Evolutionary conservation across 53 echinoderm and acorn worm genomes (phyloP).

Genomic region (Henricia sp.): DNA sequence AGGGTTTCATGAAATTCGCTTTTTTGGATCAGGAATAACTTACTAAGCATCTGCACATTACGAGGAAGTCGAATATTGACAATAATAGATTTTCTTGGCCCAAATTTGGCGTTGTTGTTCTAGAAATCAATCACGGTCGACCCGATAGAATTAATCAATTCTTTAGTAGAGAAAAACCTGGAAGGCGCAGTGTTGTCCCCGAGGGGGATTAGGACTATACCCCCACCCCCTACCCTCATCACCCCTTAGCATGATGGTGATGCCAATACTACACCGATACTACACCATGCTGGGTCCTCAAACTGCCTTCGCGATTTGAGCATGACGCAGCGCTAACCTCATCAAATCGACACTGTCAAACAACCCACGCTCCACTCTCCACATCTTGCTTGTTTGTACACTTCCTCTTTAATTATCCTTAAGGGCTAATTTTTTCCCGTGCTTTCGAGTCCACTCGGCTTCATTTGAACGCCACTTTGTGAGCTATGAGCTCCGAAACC

Average conservation of each 20-base stretch:
- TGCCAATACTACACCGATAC: not conserved
- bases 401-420: constrained; percentile 52
- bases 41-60: no score
- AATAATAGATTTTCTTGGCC: no score
- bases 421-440: constrained; percentile 34
- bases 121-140: not conserved
- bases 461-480: constrained; percentile 5
- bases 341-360: constrained; percentile 51
- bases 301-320: not conserved
- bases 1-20: no score
- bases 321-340: constrained; percentile 22
- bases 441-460: not conserved
- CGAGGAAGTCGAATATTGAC: no score
- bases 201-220: not conserved
- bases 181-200: constrained; percentile 7
- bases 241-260: not conserved
- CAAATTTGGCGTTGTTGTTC: not conserved
- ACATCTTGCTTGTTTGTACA: constrained; percentile 35
- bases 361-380: constrained; percentile 23
- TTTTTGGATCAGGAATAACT: no score
- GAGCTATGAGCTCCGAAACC: constrained; percentile 11
- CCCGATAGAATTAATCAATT: not conserved
- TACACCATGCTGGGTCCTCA: not conserved
- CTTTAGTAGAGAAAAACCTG: not conserved
- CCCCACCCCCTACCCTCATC: not conserved